Evolutionary conservation across 2,113 vertebrate genomes (phyloP), one percentile per base, ranked within the genome.

Genomic region (Clarias gariepinus): DNA sequence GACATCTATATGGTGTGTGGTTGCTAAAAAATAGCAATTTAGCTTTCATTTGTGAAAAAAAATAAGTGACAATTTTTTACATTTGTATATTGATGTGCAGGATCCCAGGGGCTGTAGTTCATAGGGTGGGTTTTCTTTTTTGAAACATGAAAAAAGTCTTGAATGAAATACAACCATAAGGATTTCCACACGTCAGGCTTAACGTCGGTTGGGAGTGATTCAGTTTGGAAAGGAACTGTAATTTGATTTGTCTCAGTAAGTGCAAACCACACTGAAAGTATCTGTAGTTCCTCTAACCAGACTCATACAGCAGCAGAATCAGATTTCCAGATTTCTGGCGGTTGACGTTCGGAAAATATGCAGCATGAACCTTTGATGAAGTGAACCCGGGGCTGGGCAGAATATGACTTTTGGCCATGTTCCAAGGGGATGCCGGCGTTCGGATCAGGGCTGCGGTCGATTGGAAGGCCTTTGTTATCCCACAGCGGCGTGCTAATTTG

Each of bases 251-350:
- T 90, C 86, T 91, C 85, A 88, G 81, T 88, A 69, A 87, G 83
- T 87, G 90, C 81, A 92, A 93, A 95, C 93, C 93, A 89, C 93
- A 93, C 91, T 87, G 90, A 93, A 94, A 93, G 92, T 91, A 91
- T 93, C 92, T 92, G 90, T 90, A 93, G 91, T 90, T 91, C 89
- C 87, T 93, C 93, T 91, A 93, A 94, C 89, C 92, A 87, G 90
- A 93, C 92, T 92, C 91, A 90, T 90, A 89, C 91, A 89, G 91
- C 84, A 91, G 89, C 91, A 92, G 94, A 94, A 94, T 94, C 92
- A 86, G 87, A 93, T 94, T 94, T 95, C 93, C 94, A 95, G 94
- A 95, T 94, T 95, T 93, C 91, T 94, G 92, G 91, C 93, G 92
- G 87, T 87, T 83, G 83, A 90, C 86, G 90, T 92, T 92, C 89